phyloP scores from a whole-genome alignment of 2,888 invertebrate species.

The Dendrolimus houi region DNA sequence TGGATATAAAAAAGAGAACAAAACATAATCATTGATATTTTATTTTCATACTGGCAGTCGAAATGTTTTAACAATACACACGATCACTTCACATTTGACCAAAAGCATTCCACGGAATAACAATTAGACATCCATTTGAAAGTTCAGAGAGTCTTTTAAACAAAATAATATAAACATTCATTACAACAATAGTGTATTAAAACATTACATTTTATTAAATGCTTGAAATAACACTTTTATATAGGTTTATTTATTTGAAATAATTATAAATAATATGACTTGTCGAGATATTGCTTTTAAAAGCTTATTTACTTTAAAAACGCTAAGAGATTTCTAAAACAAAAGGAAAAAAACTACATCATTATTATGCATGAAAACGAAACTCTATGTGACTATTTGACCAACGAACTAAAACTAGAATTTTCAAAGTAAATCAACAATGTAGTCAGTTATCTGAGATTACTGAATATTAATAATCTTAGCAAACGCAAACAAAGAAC shows the following conservation, averaged over 20 bases:
- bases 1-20: constrained; percentile 7
- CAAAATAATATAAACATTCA: constrained; percentile 6
- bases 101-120: constrained; percentile 1
- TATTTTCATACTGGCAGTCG: constrained; percentile 35
- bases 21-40: constrained; percentile 8
- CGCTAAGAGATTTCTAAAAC: too few relatives aligned
- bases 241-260: background rate
- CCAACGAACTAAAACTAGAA: background rate
- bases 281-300: too few relatives aligned
- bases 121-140: constrained; percentile 14
- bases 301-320: too few relatives aligned
- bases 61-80: constrained; percentile 19
- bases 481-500: constrained; percentile 43
- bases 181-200: background rate
- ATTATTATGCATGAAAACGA: too few relatives aligned
- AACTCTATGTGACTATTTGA: too few relatives aligned
- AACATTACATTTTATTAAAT: constrained; percentile 26
- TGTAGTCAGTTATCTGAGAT: constrained; percentile 31
- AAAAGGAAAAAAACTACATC: too few relatives aligned
- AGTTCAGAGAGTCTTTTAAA: constrained; percentile 24
- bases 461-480: constrained; percentile 25
- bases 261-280: too few relatives aligned
- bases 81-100: constrained; percentile 8
- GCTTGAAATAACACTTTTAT: constrained; percentile 36
- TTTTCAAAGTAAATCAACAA: constrained; percentile 9